Evolutionary conservation across 2,797 vertebrate species (phyloP), one percentile per base, ranked within the genome.

Genomic region (Pogonophryne albipinna): DNA sequence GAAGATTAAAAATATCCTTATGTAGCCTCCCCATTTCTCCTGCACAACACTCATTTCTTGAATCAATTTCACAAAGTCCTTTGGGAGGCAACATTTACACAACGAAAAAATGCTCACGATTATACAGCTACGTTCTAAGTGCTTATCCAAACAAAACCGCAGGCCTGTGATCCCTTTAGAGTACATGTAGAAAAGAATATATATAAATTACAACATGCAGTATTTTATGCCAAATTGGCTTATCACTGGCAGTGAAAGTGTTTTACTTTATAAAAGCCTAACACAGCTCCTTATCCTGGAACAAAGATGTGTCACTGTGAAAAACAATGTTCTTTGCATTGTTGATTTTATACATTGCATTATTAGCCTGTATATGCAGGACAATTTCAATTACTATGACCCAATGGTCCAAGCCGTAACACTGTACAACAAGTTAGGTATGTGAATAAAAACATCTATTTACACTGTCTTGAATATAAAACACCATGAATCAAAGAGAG

Each of bases 31-130:
- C 7, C 38, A 6, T 76, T 64, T 78, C 16, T 47, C 17, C 55
- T 51, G 42, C 64, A 75, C 14, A 47, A 42, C 41, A 17, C 1
- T 1, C 10, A 10, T 55, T 19, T 42, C 20, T 59, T 52, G 55
- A 61, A 68, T 80, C 44, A 59, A 31, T 73, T 64, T 57, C 41
- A 69, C 60, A 50, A 46, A 65, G 56, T 78, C 77, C 60, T 49
- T 0, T 9, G 63, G 76, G 73, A 72, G 62, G 47, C 45, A 55
- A 66, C 70, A 70, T 74, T 76, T 67, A 71, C 46, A 67, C 74
- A 55, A 80, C 80, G 74, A 72, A 53, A 63, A 85, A 81, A 64
- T 62, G 70, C 60, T 63, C 55, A 20, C 64, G 57, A 80, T 83
- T 71, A 44, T 15, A 74, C 50, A 69, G 56, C 44, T 69, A 63